phyloP scores from a whole-genome alignment of 2,797 vertebrate genomes.

The Lagodon rhomboides region DNA sequence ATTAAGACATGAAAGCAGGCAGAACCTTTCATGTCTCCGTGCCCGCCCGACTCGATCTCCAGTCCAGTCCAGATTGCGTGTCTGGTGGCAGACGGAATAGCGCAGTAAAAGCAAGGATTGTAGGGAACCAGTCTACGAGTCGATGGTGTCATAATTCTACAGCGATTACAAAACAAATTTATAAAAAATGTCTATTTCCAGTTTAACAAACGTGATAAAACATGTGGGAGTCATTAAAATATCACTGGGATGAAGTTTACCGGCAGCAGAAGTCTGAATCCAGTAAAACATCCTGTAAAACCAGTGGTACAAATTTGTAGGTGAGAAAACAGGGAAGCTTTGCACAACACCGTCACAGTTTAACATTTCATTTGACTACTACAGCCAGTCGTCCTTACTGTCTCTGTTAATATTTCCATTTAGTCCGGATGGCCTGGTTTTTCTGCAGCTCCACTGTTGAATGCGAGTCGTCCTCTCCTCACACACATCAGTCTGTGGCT shows the following conservation, averaged over 20 bases:
- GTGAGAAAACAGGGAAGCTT: conserved; percentile 2
- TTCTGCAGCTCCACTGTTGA: conserved; percentile 11
- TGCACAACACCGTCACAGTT: not conserved
- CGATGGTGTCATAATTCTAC: too few species aligned
- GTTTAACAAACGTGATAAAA: too few species aligned
- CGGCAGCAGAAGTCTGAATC: conserved; percentile 3
- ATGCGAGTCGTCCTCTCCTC: conserved; percentile 30
- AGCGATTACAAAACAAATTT: too few species aligned
- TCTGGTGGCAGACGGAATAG: too few species aligned
- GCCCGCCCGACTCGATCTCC: too few species aligned
- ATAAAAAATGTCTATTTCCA: too few species aligned
- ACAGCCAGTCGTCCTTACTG: not conserved
- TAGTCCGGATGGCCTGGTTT: conserved; percentile 6
- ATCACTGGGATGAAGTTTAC: not conserved
- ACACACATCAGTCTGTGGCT: conserved; percentile 44
- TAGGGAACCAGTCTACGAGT: too few species aligned
- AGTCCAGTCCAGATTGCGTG: too few species aligned
- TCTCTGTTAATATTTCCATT: not conserved
- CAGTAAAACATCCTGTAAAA: not conserved
- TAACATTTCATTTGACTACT: not conserved
- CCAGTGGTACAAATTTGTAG: not conserved
- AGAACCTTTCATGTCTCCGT: too few species aligned
- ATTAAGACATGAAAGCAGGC: too few species aligned
- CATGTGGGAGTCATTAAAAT: too few species aligned
- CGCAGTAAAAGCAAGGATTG: too few species aligned